Conservation (phyloP, 2,797 vertebrate species). For the Ara ararauna region DNA sequence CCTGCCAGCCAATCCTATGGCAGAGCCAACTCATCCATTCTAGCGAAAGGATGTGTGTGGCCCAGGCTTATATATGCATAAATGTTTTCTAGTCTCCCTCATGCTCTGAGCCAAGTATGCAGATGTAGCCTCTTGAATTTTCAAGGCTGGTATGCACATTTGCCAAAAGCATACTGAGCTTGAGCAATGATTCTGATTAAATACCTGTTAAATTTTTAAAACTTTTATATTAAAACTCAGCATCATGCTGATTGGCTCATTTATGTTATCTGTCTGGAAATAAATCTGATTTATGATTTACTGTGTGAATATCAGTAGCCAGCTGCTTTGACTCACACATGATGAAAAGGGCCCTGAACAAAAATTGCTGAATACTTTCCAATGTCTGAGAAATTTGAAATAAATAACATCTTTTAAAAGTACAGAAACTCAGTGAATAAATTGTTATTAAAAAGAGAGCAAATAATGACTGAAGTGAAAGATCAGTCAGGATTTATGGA, state of each 20-base stretch:
- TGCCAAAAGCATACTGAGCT: not conserved
- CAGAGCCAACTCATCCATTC: not conserved
- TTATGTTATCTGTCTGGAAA: not conserved
- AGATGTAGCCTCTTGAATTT: not conserved
- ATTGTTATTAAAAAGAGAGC: not conserved
- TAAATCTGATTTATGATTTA: not conserved
- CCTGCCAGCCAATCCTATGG: not conserved
- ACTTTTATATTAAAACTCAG: not conserved
- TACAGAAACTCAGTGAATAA: not conserved
- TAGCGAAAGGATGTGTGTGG: not conserved
- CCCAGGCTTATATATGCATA: fast-evolving
- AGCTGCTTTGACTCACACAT: not conserved
- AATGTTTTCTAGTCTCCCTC: not conserved
- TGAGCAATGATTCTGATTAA: not conserved
- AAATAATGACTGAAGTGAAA: not conserved
- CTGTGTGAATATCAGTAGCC: not conserved
- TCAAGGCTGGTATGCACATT: not conserved
- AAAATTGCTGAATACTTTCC: not conserved
- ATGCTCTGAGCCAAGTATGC: not conserved
- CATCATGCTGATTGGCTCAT: not conserved
- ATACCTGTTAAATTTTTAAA: not conserved
- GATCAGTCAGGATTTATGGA: not conserved
- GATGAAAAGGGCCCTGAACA: not conserved
- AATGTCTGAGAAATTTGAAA: not conserved
- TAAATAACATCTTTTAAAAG: not conserved